phyloP scores from a whole-genome alignment of 1,140 invertebrate species.

The Drosophila burlai region DNA sequence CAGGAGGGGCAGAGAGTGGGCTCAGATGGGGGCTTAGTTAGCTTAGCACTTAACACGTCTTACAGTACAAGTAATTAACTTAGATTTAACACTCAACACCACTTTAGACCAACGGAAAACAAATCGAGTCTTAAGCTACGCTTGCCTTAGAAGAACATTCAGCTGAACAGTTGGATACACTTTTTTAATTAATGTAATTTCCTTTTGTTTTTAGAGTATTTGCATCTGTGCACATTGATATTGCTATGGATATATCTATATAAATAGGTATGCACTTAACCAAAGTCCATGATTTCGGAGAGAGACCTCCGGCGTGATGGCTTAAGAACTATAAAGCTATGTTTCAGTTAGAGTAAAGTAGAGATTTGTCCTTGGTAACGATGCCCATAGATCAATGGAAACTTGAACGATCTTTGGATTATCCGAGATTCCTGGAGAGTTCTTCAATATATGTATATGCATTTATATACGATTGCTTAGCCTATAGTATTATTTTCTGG shows the following conservation, averaged over 20 bases:
- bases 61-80: slow-evolving; percentile 47
- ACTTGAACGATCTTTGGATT: slow-evolving; percentile 46
- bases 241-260: slow-evolving; percentile 30
- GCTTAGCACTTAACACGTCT: slow-evolving; percentile 54
- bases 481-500: slow-evolving; percentile 29
- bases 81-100: slow-evolving; percentile 44
- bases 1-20: slow-evolving; percentile 5
- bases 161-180: slow-evolving; percentile 66
- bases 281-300: slow-evolving; percentile 32
- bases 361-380: slow-evolving; percentile 70
- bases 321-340: slow-evolving; percentile 85
- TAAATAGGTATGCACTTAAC: slow-evolving; percentile 31
- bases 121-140: slow-evolving; percentile 44
- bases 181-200: background rate
- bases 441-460: slow-evolving; percentile 3
- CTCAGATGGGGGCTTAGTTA: slow-evolving; percentile 5
- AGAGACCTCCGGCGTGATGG: slow-evolving; percentile 37
- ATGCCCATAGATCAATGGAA: slow-evolving; percentile 55
- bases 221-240: slow-evolving; percentile 46
- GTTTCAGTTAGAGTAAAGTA: slow-evolving; percentile 76
- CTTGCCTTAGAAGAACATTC: slow-evolving; percentile 61
- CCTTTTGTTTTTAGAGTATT: slow-evolving; percentile 22
- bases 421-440: slow-evolving; percentile 20
- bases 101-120: slow-evolving; percentile 35
- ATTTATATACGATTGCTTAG: slow-evolving; percentile 22